These are phyloP conservation scores for Cinclus cinclus DNA, from an alignment of 2,113 vertebrate species.

Conservation along the genomic window DNA sequence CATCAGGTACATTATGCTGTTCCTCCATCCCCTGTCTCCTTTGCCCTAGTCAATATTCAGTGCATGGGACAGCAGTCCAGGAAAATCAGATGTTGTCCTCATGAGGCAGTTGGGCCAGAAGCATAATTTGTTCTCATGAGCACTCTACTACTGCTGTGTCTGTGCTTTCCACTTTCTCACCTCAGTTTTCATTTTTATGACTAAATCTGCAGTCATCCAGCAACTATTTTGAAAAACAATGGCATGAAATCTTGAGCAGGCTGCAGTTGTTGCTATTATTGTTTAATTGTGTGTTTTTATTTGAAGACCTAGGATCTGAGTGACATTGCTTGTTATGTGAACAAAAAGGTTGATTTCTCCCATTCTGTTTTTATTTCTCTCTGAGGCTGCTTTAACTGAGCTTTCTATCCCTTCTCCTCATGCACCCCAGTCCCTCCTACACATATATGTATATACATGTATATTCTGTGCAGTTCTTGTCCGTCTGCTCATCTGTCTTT, in stretches of 20 bases:
- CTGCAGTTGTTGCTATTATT: neutral
- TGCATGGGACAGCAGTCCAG: rapidly evolving
- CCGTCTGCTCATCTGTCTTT: neutral
- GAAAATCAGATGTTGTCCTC: neutral
- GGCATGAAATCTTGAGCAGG: neutral
- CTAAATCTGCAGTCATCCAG: neutral
- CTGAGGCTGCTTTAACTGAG: neutral
- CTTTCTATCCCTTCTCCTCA: neutral
- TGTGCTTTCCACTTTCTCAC: neutral
- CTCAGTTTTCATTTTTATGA: neutral
- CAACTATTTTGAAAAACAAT: neutral
- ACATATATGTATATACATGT: neutral
- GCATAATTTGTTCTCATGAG: neutral
- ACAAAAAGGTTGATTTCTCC: neutral
- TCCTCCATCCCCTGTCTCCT: neutral
- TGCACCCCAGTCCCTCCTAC: neutral
- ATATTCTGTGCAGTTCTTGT: neutral
- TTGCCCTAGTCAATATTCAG: neutral
- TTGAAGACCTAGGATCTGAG: neutral
- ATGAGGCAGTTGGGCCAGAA: neutral
- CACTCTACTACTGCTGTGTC: neutral
- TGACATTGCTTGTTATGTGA: neutral
- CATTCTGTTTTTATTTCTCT: neutral
- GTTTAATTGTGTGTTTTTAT: neutral
- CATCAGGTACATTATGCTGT: neutral